Evolutionary conservation across 64 coral and sea anemone genomes (phyloP), one percentile per base, ranked within the genome.

Genomic region (Porites lutea): DNA sequence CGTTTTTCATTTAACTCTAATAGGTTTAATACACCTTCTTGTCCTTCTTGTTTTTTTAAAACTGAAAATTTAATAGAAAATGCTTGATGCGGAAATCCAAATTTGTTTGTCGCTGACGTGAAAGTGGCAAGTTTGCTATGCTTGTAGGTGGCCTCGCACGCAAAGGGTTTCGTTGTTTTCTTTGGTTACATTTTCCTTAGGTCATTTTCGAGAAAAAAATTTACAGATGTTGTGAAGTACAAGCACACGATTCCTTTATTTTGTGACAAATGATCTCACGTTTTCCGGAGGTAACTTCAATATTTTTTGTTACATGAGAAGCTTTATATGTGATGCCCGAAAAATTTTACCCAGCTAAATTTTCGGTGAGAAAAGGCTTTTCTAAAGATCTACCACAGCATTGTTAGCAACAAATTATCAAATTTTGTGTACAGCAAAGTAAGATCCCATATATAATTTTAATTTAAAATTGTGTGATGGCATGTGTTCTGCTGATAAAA

Each of bases 231-330:
- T 13, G 0, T 45, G 13, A 18, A 65, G 8, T 48, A 64, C 22
- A 19, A n/a, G 15, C 14, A 8, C 19, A 13, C 9, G 20, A n/a
- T 68, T 68, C 48, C 15, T 69, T 11, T 3, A 45, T 68, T 84
- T 82, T 27, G 13, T 82, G 59, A 65, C 47, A 82, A 81, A 69
- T 64, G 23, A 84, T 50, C 71, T 45, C 37, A 47, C 23, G 47
- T 50, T 76, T 45, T 51, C 8, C 13, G 48, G 73, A 52, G 73
- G 48, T 46, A 47, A 76, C 18, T 13, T 52, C 8, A 18, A 69
- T 48, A 7, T 84, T 84, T 61, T 69, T 84, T 84, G 81, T 84
- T 63, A 84, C 62, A 19, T 13, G 63, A 84, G 54, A 81, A 18
- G 78, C 12, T 37, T 37, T 16, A 45, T 2, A 4, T 37, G 7